Conservation (phyloP, 2,888 invertebrate species). For the Meghimatium bilineatum region DNA sequence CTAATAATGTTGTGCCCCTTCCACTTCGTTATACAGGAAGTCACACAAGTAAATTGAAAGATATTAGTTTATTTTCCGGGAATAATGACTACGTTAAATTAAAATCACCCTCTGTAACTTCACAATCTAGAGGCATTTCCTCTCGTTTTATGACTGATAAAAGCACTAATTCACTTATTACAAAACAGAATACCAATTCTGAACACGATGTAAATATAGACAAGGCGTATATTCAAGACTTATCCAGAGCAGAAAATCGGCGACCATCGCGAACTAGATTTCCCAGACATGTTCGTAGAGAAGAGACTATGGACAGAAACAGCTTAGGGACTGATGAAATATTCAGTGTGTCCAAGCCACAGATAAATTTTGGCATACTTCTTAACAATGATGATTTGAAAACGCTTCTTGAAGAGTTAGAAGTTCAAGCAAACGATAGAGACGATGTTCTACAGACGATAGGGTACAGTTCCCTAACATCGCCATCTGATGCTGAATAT, state of each 20-base stretch:
- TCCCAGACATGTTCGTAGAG: neutral
- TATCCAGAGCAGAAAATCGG: neutral
- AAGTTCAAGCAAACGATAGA: neutral
- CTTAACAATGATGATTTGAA: neutral
- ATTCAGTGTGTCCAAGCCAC: neutral
- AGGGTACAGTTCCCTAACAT: neutral
- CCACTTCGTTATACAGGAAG: neutral
- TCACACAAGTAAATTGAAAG: neutral
- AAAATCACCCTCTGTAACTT: neutral
- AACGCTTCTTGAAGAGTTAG: neutral
- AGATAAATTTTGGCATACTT: neutral
- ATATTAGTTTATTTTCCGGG: neutral
- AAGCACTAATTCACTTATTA: neutral
- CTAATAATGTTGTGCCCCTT: neutral
- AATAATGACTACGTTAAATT: neutral
- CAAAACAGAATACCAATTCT: neutral
- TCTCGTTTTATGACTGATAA: neutral
- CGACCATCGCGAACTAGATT: neutral
- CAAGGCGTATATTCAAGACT: neutral
- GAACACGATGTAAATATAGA: neutral
- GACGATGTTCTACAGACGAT: neutral
- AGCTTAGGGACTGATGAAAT: neutral
- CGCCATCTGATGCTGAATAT: neutral
- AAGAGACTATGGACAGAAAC: neutral
- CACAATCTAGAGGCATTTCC: neutral